Conservation (phyloP, 2,797 vertebrate species). For the Tragopan temminckii region DNA sequence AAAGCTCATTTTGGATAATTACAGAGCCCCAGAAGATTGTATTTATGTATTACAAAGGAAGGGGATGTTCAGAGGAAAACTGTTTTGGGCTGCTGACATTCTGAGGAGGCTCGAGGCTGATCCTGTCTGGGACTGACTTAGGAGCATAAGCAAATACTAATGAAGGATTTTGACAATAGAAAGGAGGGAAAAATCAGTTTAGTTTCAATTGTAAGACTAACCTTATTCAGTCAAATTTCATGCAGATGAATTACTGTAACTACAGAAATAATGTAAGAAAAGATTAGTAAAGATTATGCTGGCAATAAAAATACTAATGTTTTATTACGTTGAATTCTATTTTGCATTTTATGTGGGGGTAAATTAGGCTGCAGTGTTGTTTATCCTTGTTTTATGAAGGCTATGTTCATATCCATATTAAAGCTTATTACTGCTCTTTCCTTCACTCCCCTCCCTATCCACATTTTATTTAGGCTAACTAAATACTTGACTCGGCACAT, state of each 20-base stretch:
- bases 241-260: constrained; percentile 68
- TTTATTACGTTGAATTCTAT: constrained; percentile 69
- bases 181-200: not conserved
- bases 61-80: constrained; percentile 68
- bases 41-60: constrained; percentile 78
- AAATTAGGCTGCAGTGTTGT: constrained; percentile 73
- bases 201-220: constrained; percentile 36
- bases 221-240: constrained; percentile 72
- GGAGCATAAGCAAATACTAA: constrained; percentile 52
- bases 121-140: constrained; percentile 56
- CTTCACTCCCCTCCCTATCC: not conserved
- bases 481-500: constrained; percentile 8
- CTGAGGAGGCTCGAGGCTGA: constrained; percentile 53
- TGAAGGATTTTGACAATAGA: constrained; percentile 49
- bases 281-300: constrained; percentile 80
- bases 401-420: constrained; percentile 72
- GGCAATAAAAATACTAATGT: constrained; percentile 76
- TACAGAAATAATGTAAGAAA: constrained; percentile 77
- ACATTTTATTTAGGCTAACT: constrained; percentile 48
- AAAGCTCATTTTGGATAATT: constrained; percentile 82
- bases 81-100: constrained; percentile 68
- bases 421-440: constrained; percentile 64
- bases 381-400: constrained; percentile 78
- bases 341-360: constrained; percentile 77
- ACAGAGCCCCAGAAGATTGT: constrained; percentile 78